phyloP scores from a whole-genome alignment of 2,797 vertebrate genomes.

The Salarias fasciatus region DNA sequence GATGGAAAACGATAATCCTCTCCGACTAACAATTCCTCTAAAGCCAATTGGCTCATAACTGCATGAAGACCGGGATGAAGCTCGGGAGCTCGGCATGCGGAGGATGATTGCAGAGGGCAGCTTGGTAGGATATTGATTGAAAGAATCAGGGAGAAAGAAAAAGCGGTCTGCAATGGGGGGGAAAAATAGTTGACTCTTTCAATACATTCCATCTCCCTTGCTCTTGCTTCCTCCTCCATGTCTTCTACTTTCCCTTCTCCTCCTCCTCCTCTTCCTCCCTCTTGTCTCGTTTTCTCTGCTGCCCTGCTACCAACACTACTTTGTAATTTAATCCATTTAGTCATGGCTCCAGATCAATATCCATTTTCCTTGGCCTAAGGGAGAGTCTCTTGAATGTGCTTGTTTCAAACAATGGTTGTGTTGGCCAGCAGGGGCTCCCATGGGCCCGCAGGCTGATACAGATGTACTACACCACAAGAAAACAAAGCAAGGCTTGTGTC shows the following conservation, averaged over 20 bases:
- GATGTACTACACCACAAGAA: conserved; percentile 53
- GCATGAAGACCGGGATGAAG: conserved; percentile 52
- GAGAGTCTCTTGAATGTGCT: conserved; percentile 63
- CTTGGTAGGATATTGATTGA: conserved; percentile 55
- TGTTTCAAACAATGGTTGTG: conserved; percentile 55
- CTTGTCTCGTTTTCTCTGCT: conserved; percentile 46
- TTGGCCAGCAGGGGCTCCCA: conserved; percentile 67
- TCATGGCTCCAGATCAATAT: conserved; percentile 81
- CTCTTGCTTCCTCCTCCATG: conserved; percentile 6
- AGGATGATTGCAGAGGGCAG: conserved; percentile 41
- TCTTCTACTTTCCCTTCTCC: conserved; percentile 28
- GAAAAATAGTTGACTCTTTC: conserved; percentile 31
- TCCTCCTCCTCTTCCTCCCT: conserved; percentile 28
- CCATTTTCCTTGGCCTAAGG: conserved; percentile 69
- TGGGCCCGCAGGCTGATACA: conserved; percentile 55
- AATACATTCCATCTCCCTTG: conserved; percentile 29
- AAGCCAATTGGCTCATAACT: conserved; percentile 63
- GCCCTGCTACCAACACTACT: conserved; percentile 65
- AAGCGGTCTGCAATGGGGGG: conserved; percentile 38
- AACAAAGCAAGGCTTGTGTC: conserved; percentile 50
- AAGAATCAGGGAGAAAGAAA: conserved; percentile 17
- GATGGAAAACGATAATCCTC: conserved; percentile 65
- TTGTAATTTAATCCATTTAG: conserved; percentile 81
- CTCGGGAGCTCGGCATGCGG: conserved; percentile 34
- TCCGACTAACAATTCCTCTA: conserved; percentile 45